Base-by-base conservation (phyloP, 2,797 vertebrate genomes). In the Euphonia xanthogaster region DNA sequence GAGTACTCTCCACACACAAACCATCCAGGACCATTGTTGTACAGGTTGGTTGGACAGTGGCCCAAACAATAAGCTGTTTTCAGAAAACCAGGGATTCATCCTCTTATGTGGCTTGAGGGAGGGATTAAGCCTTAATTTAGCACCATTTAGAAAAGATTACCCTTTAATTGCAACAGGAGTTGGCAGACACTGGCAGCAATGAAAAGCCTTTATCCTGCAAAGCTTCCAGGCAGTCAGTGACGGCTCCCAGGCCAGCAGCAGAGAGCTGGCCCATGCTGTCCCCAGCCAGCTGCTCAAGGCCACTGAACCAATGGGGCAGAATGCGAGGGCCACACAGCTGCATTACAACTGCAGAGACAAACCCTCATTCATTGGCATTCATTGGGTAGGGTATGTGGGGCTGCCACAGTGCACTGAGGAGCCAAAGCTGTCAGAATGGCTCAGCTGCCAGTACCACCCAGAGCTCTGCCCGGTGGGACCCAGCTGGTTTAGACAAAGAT, bases 41-140 rank as follows among this genome's bases (percentile, higher is more conserved):
- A 70, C 2, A 3, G 37, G 37, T 33, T 4, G 6, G 51, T 72
- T 97, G 97, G 97, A 95, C 92, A 95, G 92, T 10, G 28, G 96
- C 97, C 96, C 95, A 96, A 98, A 97, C 67, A 95, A 95, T 96
- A 97, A 97, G 96, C 98, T 98, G 96, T 97, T 97, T 98, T 98
- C 97, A 93, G 90, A 98, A 96, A 97, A 97, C 87, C 39, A 35
- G 88, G 89, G 93, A 97, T 98, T 98, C 97, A 97, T 98, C 97
- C 95, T 97, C 85, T 97, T 95, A 97, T 95, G 95, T 79, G 68
- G 97, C 97, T 97, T 93, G 88, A 91, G 95, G 95, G 89, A 97
- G 94, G 98, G 98, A 98, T 98, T 98, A 98, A 97, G 83, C 90
- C 95, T 98, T 98, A 98, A 98, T 98, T 98, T 97, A 98, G 95